Evolutionary conservation across 2,797 vertebrate species (phyloP).

Genomic region (Muraenolepis orangiensis): DNA sequence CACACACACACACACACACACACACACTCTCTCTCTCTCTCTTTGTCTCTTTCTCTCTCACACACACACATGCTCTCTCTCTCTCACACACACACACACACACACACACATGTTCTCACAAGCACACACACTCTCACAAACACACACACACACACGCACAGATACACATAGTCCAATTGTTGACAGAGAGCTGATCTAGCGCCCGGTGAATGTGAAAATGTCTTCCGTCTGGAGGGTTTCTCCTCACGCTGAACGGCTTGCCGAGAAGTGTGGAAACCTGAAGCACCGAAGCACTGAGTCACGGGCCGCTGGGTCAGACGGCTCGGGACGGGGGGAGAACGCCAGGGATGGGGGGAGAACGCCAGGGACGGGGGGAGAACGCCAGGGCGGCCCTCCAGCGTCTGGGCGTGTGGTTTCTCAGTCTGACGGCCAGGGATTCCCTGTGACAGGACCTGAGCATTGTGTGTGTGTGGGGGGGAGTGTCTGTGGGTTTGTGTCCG

Average conservation of each 20-base stretch:
- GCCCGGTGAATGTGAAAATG: conserved; percentile 46
- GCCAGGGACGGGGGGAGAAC: conserved; percentile 29
- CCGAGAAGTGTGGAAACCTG: conserved; percentile 67
- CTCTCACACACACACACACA: conserved; percentile 8
- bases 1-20: not conserved
- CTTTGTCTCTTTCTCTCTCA: not conserved
- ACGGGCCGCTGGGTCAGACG: conserved; percentile 62
- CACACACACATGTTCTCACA: not conserved
- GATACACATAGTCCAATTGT: conserved; percentile 48
- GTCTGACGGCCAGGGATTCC: conserved; percentile 66
- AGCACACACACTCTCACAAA: not conserved
- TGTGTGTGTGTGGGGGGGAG: conserved; percentile 29
- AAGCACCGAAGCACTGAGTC: conserved; percentile 64
- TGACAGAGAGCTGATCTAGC: conserved; percentile 41
- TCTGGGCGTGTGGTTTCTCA: conserved; percentile 51
- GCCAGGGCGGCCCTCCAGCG: conserved; percentile 33
- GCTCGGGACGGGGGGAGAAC: conserved; percentile 28
- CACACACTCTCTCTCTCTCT: not conserved
- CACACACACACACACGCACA: conserved; percentile 1
- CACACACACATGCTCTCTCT: not conserved
- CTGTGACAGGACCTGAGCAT: conserved; percentile 68
- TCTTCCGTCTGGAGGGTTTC: conserved; percentile 54
- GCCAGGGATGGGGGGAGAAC: conserved; percentile 45
- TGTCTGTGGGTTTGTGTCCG: conserved; percentile 1
- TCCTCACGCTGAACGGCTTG: conserved; percentile 49